Evolutionary conservation across 2,113 vertebrate genomes (phyloP).

Genomic region (Andinoacara biseriatus): DNA sequence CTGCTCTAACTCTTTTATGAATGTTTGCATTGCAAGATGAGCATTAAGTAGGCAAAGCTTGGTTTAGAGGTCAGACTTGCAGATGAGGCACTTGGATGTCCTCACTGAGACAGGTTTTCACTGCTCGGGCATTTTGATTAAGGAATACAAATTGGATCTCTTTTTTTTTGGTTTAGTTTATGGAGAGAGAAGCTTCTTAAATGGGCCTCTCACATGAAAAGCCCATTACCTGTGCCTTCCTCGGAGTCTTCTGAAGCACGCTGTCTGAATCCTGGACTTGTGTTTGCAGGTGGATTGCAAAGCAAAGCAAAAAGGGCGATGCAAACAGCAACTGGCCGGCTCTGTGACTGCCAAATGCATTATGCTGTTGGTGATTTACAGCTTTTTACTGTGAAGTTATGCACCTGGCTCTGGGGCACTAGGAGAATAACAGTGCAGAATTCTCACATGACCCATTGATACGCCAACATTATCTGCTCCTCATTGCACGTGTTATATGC

Average conservation of each 20-base stretch:
- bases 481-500: constrained; percentile 46
- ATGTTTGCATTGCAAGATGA: constrained; percentile 51
- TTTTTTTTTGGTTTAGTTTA: constrained; percentile 37
- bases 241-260: constrained; percentile 24
- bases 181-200: constrained; percentile 44
- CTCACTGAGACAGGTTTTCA: constrained; percentile 35
- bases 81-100: constrained; percentile 49
- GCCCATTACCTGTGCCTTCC: constrained; percentile 50
- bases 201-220: constrained; percentile 59
- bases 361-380: constrained; percentile 47
- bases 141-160: constrained; percentile 39
- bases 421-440: constrained; percentile 1
- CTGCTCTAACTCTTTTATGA: constrained; percentile 24
- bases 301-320: constrained; percentile 30
- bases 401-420: constrained; percentile 10
- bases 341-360: constrained; percentile 30
- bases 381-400: constrained; percentile 35
- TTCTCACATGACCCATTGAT: constrained; percentile 30
- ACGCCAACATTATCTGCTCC: constrained; percentile 21
- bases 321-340: constrained; percentile 18
- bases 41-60: constrained; percentile 43
- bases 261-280: constrained; percentile 22
- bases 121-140: constrained; percentile 59
- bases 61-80: constrained; percentile 61
- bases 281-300: constrained; percentile 31